Percentiles rank a stretch among this genome's conserved stretches.
Evolutionary conservation across 2,113 vertebrate species (phyloP).

Genomic region (Otolemur garnettii): DNA sequence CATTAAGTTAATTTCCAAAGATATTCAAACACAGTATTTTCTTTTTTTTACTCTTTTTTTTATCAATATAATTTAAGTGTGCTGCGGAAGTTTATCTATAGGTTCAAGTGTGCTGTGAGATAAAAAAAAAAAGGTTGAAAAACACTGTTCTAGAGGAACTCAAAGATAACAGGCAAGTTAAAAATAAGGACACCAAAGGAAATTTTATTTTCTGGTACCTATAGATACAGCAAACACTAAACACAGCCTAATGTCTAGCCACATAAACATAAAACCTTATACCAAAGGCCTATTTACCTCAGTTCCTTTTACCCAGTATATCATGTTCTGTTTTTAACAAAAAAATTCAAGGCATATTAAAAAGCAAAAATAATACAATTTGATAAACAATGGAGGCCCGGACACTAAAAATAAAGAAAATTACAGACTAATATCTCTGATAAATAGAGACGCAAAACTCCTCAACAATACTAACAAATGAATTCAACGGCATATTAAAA

Average conservation of each 20-base stretch:
- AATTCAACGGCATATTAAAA: not conserved
- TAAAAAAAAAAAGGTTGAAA: no score
- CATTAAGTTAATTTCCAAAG: no score
- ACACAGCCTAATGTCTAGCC: not conserved
- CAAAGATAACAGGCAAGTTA: not conserved
- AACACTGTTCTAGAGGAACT: not conserved
- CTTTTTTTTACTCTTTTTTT: no score
- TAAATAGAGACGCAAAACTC: not conserved
- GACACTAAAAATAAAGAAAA: not conserved
- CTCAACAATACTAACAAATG: not conserved
- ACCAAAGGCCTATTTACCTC: not conserved
- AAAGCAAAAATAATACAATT: not conserved
- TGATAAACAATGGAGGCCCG: not conserved
- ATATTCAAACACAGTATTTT: no score
- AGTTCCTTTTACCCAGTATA: not conserved
- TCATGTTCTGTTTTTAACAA: slow-evolving; percentile 4
- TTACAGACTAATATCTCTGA: not conserved
- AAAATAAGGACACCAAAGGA: not conserved
- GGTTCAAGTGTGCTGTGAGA: no score
- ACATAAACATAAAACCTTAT: slow-evolving; percentile 21
- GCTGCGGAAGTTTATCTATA: no score
- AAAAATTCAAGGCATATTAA: slow-evolving; percentile 8
- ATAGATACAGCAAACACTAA: not conserved
- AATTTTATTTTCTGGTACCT: slow-evolving; percentile 20
- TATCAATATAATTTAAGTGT: no score